Base-by-base conservation (phyloP, 2,888 invertebrate species). In the Melipona beecheii region DNA sequence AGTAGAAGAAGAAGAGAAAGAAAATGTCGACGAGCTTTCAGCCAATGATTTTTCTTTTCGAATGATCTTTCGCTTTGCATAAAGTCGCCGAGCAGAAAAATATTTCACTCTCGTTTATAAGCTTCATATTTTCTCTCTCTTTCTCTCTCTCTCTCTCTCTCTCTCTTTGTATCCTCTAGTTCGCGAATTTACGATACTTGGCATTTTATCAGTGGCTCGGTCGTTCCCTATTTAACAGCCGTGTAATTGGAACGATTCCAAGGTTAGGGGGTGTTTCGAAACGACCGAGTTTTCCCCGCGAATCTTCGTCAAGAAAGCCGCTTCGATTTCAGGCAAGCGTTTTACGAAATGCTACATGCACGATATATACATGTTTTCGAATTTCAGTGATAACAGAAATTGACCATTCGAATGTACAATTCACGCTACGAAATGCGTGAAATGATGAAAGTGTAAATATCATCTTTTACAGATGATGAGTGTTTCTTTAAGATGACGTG, bases 241-340 rank as follows among this genome's bases (percentile, higher is more conserved):
- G 21, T 75, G 78, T 76, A 85, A 85, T 85, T 85, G 85, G 84
- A 85, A 52, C 62, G 58, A 54, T 36, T 85, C 84, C 85, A 85
- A 85, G 84, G 85, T 84, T 84, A 84, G 65, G 60, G 43, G 60
- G 31, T 69, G 58, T 81, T 81, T 81, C 75, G 60, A 85, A 81
- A 75, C 50, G 49, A 21, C 15, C 21, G 1, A 27, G 24, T 69
- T 72, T 75, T 43, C 27, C 21, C n/a, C 9, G 19, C 31, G 76
- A 31, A 68, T 50, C 60, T 36, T 43, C 24, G 31, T 56, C 31
- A 73, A 24, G 21, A 43, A 58, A 17, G 15, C 11, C 4, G 13
- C 19, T 21, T 19, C 19, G 13, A n/a, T 24, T 24, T 50, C n/a
- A 1, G 24, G 13, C 4, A 36, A 50, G 24, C 17, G 17, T 1